Evolutionary conservation across 2,113 vertebrate species (phyloP), one percentile per base, ranked within the genome.

Genomic region (Equus quagga): DNA sequence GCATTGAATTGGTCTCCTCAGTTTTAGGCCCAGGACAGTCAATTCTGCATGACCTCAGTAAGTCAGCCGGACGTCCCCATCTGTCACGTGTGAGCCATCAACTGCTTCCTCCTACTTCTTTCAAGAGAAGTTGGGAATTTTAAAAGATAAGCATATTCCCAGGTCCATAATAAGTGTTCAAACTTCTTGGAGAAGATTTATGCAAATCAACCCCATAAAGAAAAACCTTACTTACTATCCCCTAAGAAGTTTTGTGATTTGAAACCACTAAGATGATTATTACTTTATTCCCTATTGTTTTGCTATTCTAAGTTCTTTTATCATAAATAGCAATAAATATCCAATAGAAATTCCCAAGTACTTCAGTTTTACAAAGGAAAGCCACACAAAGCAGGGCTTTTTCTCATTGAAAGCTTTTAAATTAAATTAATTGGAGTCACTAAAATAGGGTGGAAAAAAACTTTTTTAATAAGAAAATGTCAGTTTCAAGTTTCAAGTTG

Each of bases 361-460:
- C 3, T 54, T 75, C 3, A 51, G 5, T 21, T n/a, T n/a, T 46
- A 28, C 31, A 49, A 80, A 58, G 23, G 64, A 65, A 73, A 95
- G 51, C 26, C 75, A 69, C 21, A 69, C 51, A 69, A 89, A 31
- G 24, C 46, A 78, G 54, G 5, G 4, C 4, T 46, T 44, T 49
- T 87, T 67, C 36, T 94, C 78, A 64, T 26, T 88, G 75, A 58
- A 92, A 92, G 13, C 26, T 85, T 69, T 90, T 36, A 65, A 65
- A 56, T 64, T 80, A 18, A 24, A 24, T 91, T 81, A 80, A 56
- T 72, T 46, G 26, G 21, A 51, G 14, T 67, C 56, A 41, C 41
- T 33, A 58, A 46, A 81, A 78, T 70, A 89, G 44, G 33, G 31
- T 41, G 36, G 18, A 36, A 54, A 51, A 62, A 80, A 36, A 0